Percentiles rank a stretch among this genome's conserved stretches.
Conservation (phyloP, 92 coral and sea anemone species). For the Galaxea fascicularis region DNA sequence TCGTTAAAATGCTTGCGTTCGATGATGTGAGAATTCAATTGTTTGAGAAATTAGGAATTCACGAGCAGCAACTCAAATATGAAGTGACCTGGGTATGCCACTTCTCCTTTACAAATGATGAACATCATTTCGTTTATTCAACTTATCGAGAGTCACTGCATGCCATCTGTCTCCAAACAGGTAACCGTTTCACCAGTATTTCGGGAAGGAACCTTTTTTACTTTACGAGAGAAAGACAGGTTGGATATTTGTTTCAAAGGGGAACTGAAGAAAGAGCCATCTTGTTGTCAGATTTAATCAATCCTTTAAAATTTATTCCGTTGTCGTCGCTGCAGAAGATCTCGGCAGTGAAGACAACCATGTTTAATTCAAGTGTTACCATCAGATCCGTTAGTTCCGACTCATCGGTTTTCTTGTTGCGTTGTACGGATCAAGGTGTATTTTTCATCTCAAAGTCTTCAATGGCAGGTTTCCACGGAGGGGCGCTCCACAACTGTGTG, state of each 20-base stretch:
- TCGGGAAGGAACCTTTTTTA: constrained; percentile 1
- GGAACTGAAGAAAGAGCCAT: not conserved
- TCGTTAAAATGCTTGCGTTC: too few relatives aligned
- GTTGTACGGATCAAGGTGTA: not conserved
- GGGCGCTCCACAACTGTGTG: not conserved
- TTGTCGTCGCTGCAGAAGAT: too few relatives aligned
- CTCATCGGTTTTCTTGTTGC: not conserved
- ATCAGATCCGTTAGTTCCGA: constrained; percentile 3
- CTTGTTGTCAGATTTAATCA: not conserved
- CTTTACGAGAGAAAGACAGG: not conserved
- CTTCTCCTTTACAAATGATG: constrained; percentile 16
- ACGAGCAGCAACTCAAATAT: not conserved
- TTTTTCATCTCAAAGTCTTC: not conserved
- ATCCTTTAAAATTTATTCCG: not conserved
- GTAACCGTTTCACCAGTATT: not conserved
- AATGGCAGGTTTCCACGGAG: not conserved
- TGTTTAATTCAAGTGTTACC: not conserved
- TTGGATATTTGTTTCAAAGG: constrained; percentile 20
- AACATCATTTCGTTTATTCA: not conserved
- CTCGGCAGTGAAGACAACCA: not conserved
- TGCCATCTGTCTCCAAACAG: constrained; percentile 19
- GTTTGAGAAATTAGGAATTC: too few relatives aligned
- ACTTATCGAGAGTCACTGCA: not conserved
- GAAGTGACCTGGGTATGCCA: not conserved
- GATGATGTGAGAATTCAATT: too few relatives aligned